A percentile compares a stretch with the other conserved stretches of the same genome.
phyloP scores from a whole-genome alignment of 2,888 invertebrate species.

The Lasius platythorax region DNA sequence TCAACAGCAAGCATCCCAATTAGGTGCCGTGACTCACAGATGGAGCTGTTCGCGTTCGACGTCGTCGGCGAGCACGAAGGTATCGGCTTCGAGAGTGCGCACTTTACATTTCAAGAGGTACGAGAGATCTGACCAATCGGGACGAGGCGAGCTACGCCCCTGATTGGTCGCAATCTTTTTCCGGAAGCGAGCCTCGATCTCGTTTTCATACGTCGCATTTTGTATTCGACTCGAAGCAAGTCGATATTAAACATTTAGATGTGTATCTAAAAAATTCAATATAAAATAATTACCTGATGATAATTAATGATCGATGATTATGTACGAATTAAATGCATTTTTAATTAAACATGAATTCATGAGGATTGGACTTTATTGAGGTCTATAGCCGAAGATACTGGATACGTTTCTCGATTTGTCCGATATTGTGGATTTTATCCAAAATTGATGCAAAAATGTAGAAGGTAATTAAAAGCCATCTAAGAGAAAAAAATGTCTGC shows the following conservation, averaged over 20 bases:
- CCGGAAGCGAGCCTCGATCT: too few relatives aligned
- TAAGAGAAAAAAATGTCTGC: neutral
- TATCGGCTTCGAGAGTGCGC: neutral
- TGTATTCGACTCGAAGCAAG: neutral
- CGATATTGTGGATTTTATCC: neutral
- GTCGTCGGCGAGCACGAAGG: neutral
- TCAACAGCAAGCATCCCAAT: constrained; percentile 78
- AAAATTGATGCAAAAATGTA: neutral
- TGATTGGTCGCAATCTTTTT: neutral
- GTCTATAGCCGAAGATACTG: neutral
- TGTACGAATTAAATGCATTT: neutral
- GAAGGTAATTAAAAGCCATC: neutral
- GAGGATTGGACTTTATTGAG: neutral
- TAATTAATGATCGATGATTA: neutral
- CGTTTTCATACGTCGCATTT: neutral
- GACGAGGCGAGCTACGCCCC: too few relatives aligned
- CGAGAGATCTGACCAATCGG: too few relatives aligned
- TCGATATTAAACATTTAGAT: too few relatives aligned
- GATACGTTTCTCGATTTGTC: constrained; percentile 8
- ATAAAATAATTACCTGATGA: neutral
- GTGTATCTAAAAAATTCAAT: neutral
- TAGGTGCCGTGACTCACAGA: constrained; percentile 79
- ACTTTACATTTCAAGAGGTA: too few relatives aligned
- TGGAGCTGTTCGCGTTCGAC: constrained; percentile 75
- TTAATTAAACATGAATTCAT: neutral